A percentile compares a stretch with the other conserved stretches of the same genome.
Conservation (phyloP, 2,888 invertebrate genomes). For the Lycaena phlaeas region DNA sequence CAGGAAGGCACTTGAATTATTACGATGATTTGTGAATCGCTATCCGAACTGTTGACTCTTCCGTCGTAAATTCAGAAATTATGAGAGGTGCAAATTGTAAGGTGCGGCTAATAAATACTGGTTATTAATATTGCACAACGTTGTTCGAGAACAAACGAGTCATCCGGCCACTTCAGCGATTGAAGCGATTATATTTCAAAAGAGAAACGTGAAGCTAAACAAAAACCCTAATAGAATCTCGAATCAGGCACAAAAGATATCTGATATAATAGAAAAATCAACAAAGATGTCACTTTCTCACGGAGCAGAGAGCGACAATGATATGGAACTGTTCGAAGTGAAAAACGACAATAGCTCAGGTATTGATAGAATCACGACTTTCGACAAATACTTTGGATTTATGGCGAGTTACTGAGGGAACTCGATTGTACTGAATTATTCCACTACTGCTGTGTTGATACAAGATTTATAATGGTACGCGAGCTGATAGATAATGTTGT, state of each 20-base stretch:
- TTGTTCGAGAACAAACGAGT: too few species aligned
- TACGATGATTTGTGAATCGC: constrained; percentile 8
- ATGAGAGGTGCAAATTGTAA: background rate
- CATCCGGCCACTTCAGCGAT: too few species aligned
- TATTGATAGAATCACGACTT: constrained; percentile 47
- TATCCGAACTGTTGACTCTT: background rate
- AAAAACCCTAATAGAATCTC: constrained; percentile 21
- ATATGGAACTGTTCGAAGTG: constrained; percentile 34
- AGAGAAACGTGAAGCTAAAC: constrained; percentile 23
- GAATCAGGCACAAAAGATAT: constrained; percentile 18
- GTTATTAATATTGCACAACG: too few species aligned
- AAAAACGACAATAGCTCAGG: constrained; percentile 43
- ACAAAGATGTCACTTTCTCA: constrained; percentile 51
- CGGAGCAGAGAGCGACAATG: constrained; percentile 28
- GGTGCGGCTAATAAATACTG: background rate
- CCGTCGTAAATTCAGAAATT: background rate
- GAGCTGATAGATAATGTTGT: too few species aligned
- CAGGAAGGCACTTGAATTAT: constrained; percentile 8
- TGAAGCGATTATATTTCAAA: constrained; percentile 9
- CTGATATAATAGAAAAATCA: constrained; percentile 34
- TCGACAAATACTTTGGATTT: constrained; percentile 21
- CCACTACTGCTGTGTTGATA: too few species aligned
- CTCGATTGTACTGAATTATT: too few species aligned
- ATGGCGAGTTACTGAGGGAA: background rate
- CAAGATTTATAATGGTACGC: too few species aligned